Evolutionary conservation across 2,888 invertebrate species (phyloP).

Genomic region (Linyphia triangularis): DNA sequence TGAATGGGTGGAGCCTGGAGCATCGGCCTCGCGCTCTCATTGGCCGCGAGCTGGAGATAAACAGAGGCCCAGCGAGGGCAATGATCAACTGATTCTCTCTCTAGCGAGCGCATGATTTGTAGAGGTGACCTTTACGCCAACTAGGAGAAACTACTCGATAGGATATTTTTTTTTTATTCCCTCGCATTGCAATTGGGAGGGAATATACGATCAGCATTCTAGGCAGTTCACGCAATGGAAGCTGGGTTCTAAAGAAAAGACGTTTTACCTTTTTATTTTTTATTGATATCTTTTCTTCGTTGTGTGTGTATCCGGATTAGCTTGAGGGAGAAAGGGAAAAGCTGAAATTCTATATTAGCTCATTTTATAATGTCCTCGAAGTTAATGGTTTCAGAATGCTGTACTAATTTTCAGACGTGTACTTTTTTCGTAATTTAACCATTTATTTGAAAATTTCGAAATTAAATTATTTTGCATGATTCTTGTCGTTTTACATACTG

Average conservation of each 20-base stretch:
- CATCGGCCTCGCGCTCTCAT: slow-evolving; percentile 42
- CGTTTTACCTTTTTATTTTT: slow-evolving; percentile 7
- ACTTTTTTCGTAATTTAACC: background rate
- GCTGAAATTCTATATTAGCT: background rate
- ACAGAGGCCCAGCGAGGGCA: slow-evolving; percentile 74
- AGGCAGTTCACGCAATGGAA: slow-evolving; percentile 36
- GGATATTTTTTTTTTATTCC: slow-evolving; percentile 27
- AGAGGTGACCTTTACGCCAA: slow-evolving; percentile 74
- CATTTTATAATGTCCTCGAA: background rate
- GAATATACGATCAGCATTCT: slow-evolving; percentile 44
- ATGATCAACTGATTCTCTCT: slow-evolving; percentile 73
- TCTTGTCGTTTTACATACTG: too few relatives aligned
- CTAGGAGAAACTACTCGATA: slow-evolving; percentile 66
- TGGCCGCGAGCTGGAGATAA: slow-evolving; percentile 67
- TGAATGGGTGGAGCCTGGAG: slow-evolving; percentile 50
- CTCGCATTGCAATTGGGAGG: slow-evolving; percentile 57
- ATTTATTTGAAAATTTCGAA: background rate
- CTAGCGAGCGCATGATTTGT: slow-evolving; percentile 72
- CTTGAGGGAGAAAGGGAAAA: slow-evolving; percentile 20
- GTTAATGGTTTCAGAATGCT: background rate
- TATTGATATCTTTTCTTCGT: slow-evolving; percentile 9
- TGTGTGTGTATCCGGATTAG: slow-evolving; percentile 33
- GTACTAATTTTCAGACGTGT: too few relatives aligned
- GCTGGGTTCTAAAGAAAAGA: background rate
- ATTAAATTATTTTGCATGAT: background rate